phyloP scores from a whole-genome alignment of 2,113 vertebrate genomes.

The Nothocercus julius region DNA sequence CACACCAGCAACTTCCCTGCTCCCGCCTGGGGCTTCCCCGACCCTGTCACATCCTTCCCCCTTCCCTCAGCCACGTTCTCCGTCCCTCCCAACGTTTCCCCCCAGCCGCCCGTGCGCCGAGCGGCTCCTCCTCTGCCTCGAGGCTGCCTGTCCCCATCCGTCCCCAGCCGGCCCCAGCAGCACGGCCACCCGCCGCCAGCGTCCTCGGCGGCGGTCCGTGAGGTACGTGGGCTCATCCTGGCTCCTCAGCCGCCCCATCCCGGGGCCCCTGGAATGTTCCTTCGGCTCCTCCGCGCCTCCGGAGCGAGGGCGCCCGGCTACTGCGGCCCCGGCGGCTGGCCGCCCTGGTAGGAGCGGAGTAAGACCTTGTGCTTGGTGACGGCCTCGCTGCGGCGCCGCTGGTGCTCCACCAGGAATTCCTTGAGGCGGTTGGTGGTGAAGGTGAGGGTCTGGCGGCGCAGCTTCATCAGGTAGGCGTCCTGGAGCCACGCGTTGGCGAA shows the following conservation, averaged over 20 bases:
- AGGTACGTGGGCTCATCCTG: slow-evolving; percentile 13
- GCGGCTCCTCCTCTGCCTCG: background rate
- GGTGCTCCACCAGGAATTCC: slow-evolving; percentile 93
- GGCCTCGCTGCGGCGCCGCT: slow-evolving; percentile 78
- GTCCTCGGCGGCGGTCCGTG: background rate
- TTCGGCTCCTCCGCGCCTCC: slow-evolving; percentile 51
- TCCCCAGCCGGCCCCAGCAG: background rate
- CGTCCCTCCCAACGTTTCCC: slow-evolving; percentile 7
- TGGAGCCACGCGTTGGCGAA: slow-evolving; percentile 95
- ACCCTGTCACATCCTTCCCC: background rate
- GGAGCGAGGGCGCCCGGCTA: slow-evolving; percentile 56
- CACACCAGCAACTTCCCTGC: background rate
- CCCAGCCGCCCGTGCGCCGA: accelerated
- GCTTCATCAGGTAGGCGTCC: slow-evolving; percentile 96
- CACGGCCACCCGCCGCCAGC: background rate
- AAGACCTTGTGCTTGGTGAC: slow-evolving; percentile 98
- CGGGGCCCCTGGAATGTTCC: slow-evolving; percentile 77
- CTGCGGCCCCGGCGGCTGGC: slow-evolving; percentile 78
- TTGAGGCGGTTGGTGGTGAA: slow-evolving; percentile 96
- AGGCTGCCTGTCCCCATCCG: background rate
- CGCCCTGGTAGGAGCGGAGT: slow-evolving; percentile 89
- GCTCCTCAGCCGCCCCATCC: background rate
- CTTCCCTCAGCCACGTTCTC: background rate
- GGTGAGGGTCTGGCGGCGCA: slow-evolving; percentile 94
- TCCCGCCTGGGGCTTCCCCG: background rate